A percentile compares a stretch with the other conserved stretches of the same genome.
phyloP scores from a whole-genome alignment of 2,113 vertebrate species.

The Otus sunia region DNA sequence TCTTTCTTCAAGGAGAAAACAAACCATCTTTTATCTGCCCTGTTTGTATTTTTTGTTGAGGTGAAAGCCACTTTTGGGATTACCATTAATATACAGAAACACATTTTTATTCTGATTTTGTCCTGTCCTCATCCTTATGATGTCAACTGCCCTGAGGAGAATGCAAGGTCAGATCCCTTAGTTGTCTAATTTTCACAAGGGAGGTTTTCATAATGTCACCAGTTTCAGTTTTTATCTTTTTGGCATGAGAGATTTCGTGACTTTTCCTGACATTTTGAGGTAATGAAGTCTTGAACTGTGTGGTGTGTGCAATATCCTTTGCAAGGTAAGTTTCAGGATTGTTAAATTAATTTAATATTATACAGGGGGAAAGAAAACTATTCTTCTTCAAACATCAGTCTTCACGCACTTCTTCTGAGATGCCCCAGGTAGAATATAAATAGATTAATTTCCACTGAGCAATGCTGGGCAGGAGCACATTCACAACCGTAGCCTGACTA shows the following conservation, averaged over 20 bases:
- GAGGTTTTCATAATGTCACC: background rate
- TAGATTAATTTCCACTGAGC: background rate
- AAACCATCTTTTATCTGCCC: background rate
- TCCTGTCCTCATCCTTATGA: background rate
- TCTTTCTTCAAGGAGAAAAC: background rate
- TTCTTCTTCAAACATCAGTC: background rate
- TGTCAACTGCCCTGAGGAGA: background rate
- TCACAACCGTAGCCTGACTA: background rate
- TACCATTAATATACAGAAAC: background rate
- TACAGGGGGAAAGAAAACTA: background rate
- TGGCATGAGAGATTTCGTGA: conserved; percentile 14
- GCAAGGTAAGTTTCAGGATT: background rate
- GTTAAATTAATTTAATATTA: background rate
- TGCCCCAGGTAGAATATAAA: background rate
- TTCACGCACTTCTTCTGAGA: background rate
- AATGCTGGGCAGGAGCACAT: background rate
- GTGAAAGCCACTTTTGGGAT: background rate
- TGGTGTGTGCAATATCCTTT: background rate
- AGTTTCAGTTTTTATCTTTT: background rate
- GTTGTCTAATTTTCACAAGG: conserved; percentile 6
- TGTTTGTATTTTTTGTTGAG: background rate
- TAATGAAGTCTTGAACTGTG: background rate
- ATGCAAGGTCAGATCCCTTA: background rate
- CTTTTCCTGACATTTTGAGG: conserved; percentile 22
- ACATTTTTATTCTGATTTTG: conserved; percentile 8